These are phyloP conservation scores for Equus przewalskii DNA, from an alignment of 2,113 vertebrate species.

Conservation along the genomic window DNA sequence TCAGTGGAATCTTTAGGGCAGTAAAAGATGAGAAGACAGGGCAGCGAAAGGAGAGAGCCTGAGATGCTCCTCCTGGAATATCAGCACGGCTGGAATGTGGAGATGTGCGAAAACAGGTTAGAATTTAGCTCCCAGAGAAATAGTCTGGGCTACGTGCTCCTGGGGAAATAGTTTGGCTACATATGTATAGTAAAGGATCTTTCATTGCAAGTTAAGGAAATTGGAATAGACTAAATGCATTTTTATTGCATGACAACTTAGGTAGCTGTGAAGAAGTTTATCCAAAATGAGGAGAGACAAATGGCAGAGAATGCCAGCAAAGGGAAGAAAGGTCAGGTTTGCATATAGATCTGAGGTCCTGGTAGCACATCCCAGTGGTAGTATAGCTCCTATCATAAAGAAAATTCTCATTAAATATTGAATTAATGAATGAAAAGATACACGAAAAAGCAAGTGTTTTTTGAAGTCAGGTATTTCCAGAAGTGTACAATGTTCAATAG, in stretches of 20 bases:
- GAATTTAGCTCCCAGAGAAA: not conserved
- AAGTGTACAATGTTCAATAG: not conserved
- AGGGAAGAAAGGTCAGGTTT: not conserved
- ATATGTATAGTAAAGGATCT: not conserved
- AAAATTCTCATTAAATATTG: conserved; percentile 49
- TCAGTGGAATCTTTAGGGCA: not conserved
- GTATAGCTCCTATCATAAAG: not conserved
- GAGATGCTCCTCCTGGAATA: not conserved
- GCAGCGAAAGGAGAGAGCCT: not conserved
- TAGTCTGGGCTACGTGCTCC: not conserved
- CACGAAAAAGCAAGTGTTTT: not conserved
- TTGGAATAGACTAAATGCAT: not conserved
- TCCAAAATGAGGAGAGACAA: not conserved
- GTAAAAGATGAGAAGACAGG: not conserved
- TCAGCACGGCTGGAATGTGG: not conserved
- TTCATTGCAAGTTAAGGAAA: not conserved
- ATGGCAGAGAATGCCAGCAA: not conserved
- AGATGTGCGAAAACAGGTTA: not conserved
- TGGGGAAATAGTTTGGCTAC: not conserved
- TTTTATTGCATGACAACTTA: not conserved
- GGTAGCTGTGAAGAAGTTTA: not conserved
- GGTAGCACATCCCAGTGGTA: not conserved
- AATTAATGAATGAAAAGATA: conserved; percentile 43
- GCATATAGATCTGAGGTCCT: not conserved
- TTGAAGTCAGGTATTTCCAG: not conserved